phyloP scores from a whole-genome alignment of 2,113 vertebrate species.

The Drymodes brunneopygia region DNA sequence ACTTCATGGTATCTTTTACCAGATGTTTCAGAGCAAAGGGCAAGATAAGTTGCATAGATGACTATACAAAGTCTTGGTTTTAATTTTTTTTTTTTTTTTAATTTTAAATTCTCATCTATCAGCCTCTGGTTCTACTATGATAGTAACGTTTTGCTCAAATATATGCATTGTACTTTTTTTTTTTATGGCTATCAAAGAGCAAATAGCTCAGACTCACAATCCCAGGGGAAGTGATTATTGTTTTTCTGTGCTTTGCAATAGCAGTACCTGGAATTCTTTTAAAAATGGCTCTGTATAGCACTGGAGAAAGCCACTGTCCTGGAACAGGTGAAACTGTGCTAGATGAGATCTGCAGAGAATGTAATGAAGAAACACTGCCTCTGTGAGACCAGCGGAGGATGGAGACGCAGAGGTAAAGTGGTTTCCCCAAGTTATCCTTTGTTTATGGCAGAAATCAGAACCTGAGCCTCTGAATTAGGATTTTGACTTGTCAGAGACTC shows the following conservation, averaged over 20 bases:
- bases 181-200: not conserved
- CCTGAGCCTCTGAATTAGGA: not conserved
- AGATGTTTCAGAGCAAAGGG: not conserved
- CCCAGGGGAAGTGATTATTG: not conserved
- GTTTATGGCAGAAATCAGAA: not conserved
- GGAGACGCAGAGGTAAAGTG: not conserved
- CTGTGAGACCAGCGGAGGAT: rapidly evolving
- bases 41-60: not conserved
- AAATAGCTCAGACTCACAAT: not conserved
- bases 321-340: not conserved
- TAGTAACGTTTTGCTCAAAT: not conserved
- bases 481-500: not conserved
- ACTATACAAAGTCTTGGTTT: not conserved
- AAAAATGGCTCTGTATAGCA: not conserved
- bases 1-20: not conserved
- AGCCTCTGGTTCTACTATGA: not conserved
- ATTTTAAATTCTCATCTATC: not conserved
- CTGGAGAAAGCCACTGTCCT: not conserved
- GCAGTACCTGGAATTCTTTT: not conserved
- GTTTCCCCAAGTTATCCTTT: not conserved
- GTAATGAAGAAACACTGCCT: not conserved
- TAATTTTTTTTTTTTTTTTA: not conserved
- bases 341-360: not conserved
- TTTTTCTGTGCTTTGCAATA: not conserved
- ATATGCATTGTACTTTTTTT: not conserved